phyloP scores from a whole-genome alignment of 2,797 vertebrate genomes.

The Anguilla obscura region DNA sequence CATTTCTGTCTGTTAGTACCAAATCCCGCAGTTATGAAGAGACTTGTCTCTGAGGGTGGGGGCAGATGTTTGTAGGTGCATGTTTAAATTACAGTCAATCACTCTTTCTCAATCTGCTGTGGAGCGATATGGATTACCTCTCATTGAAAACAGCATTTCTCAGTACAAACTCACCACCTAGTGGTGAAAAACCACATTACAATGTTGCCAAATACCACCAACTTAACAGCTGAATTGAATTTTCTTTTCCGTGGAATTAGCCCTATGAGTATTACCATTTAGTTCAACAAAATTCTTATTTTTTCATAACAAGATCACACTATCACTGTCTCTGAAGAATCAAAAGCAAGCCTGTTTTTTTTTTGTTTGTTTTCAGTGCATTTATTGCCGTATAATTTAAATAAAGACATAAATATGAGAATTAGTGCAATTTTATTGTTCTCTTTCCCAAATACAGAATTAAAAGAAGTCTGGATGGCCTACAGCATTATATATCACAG shows the following conservation, averaged over 20 bases:
- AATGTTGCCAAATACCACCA: background rate
- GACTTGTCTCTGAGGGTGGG: no score
- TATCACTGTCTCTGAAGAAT: slow-evolving; percentile 57
- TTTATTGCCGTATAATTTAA: slow-evolving; percentile 76
- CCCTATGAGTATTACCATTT: background rate
- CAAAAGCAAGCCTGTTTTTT: slow-evolving; percentile 59
- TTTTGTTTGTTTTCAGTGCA: slow-evolving; percentile 63
- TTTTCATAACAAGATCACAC: slow-evolving; percentile 42
- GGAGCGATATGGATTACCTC: background rate
- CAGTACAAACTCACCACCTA: background rate
- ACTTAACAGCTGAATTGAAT: background rate
- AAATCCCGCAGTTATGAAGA: no score
- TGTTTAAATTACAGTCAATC: background rate
- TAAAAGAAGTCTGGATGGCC: slow-evolving; percentile 65
- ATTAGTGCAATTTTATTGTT: slow-evolving; percentile 72
- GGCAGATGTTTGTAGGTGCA: background rate
- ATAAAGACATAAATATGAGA: slow-evolving; percentile 62
- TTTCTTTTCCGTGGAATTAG: background rate
- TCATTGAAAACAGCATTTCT: background rate
- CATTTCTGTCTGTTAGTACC: no score
- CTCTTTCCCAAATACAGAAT: slow-evolving; percentile 58
- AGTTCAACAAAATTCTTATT: background rate
- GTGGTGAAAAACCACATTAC: background rate
- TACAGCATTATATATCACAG: slow-evolving; percentile 63
- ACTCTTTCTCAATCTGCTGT: background rate